These are phyloP conservation scores for Herminia tarsipennalis DNA, from an alignment of 2,888 invertebrate genomes.

Conservation along the genomic window DNA sequence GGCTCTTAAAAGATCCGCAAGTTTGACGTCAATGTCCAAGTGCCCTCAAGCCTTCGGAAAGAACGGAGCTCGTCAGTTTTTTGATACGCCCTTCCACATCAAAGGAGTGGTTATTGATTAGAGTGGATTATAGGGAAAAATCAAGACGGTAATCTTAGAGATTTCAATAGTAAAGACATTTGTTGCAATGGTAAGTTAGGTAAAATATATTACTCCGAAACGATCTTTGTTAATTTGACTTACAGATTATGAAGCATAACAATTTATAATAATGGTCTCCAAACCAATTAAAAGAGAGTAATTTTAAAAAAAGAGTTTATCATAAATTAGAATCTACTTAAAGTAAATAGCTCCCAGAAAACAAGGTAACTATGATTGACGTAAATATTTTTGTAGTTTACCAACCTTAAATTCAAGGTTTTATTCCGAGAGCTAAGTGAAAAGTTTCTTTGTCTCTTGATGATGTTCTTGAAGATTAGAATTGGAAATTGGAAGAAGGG, in stretches of 20 bases:
- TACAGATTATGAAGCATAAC: too few relatives aligned
- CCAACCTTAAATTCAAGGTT: constrained; percentile 48
- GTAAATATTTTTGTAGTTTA: constrained; percentile 37
- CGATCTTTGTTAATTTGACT: too few relatives aligned
- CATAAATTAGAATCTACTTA: too few relatives aligned
- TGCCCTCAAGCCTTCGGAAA: constrained; percentile 50
- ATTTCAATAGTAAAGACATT: constrained; percentile 7
- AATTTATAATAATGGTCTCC: too few relatives aligned
- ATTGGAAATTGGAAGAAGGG: constrained; percentile 53
- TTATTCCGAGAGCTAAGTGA: constrained; percentile 57
- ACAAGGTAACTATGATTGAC: constrained; percentile 42
- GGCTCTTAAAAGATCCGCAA: constrained; percentile 59
- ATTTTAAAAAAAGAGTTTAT: too few relatives aligned
- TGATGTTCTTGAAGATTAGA: constrained; percentile 54
- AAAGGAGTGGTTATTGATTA: constrained; percentile 64
- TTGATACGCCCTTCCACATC: constrained; percentile 49
- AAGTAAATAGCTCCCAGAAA: neutral
- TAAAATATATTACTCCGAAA: too few relatives aligned
- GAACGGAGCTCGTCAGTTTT: constrained; percentile 69
- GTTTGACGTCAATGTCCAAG: constrained; percentile 65
- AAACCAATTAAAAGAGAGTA: too few relatives aligned
- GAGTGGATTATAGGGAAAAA: constrained; percentile 50
- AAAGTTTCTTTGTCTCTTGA: constrained; percentile 60
- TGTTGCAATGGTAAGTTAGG: too few relatives aligned
- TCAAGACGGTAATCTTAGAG: constrained; percentile 22